Percentiles rank a stretch among this genome's conserved stretches.
phyloP scores from a whole-genome alignment of 2,797 vertebrate species.

The Benthosema pterotum region DNA sequence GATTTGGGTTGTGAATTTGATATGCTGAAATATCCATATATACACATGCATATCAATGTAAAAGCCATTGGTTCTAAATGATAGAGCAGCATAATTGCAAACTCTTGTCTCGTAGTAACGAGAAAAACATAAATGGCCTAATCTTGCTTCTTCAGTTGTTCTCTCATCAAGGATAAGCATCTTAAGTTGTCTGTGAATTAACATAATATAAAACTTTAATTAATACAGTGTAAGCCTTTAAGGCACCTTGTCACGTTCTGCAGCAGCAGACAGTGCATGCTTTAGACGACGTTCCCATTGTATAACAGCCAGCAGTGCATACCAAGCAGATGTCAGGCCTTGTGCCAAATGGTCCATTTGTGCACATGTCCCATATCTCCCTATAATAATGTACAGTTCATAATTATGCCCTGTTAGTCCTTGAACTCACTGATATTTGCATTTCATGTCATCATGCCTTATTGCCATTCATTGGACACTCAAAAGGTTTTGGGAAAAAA shows the following conservation, averaged over 20 bases:
- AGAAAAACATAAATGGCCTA: slow-evolving; percentile 40
- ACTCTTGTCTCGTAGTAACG: slow-evolving; percentile 6
- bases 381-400: slow-evolving; percentile 25
- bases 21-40: slow-evolving; percentile 32
- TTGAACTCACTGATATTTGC: slow-evolving; percentile 13
- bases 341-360: slow-evolving; percentile 43
- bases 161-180: slow-evolving; percentile 18
- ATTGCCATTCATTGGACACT: slow-evolving; percentile 11
- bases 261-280: slow-evolving; percentile 18
- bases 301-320: slow-evolving; percentile 32
- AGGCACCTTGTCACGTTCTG: slow-evolving; percentile 23
- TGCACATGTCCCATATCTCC: slow-evolving; percentile 11
- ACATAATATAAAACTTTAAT: slow-evolving; percentile 34
- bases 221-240: slow-evolving; percentile 34
- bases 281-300: slow-evolving; percentile 35
- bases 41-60: slow-evolving; percentile 53
- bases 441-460: slow-evolving; percentile 17
- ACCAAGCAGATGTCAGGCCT: slow-evolving; percentile 35
- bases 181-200: slow-evolving; percentile 27
- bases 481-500: neutral
- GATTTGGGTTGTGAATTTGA: slow-evolving; percentile 36
- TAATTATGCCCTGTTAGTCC: slow-evolving; percentile 25
- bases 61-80: slow-evolving; percentile 47
- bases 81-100: slow-evolving; percentile 55
- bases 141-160: slow-evolving; percentile 33